phyloP scores from a whole-genome alignment of 30 jellyfish, hydroid and myxozoan species.

The Calvadosia cruxmelitensis region DNA sequence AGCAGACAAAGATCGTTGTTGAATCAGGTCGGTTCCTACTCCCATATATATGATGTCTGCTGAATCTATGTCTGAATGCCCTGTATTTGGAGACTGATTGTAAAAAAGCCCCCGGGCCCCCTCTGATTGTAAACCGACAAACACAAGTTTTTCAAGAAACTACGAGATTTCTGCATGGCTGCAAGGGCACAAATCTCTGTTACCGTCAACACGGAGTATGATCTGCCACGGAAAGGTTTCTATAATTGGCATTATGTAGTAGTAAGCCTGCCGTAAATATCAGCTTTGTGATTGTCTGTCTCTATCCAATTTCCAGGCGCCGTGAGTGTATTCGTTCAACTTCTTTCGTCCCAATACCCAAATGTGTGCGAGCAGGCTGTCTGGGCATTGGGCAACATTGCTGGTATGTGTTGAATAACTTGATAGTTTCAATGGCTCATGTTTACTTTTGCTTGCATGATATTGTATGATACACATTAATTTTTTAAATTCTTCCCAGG shows the following conservation, averaged over 20 bases:
- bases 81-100: too few species aligned
- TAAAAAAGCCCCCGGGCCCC: too few species aligned
- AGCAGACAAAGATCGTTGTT: constrained; percentile 75
- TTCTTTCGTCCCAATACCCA: constrained; percentile 45
- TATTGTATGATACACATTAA: too few species aligned
- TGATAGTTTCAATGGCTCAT: not conserved
- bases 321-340: constrained; percentile 49
- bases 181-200: not conserved
- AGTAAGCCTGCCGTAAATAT: too few species aligned
- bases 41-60: not conserved
- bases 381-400: constrained; percentile 98
- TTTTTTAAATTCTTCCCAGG: constrained; percentile 38
- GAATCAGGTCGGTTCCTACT: constrained; percentile 44
- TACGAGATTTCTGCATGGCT: not conserved
- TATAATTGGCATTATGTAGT: too few species aligned
- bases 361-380: constrained; percentile 94
- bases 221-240: too few species aligned
- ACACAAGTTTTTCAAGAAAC: too few species aligned
- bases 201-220: too few species aligned
- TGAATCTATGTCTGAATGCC: not conserved
- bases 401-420: constrained; percentile 42
- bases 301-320: constrained; percentile 96
- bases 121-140: too few species aligned
- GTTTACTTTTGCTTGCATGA: too few species aligned
- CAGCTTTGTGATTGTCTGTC: too few species aligned